Evolutionary conservation across 92 coral and sea anemone species (phyloP), one percentile per base, ranked within the genome.

Genomic region (Palythoa heliodiscus): DNA sequence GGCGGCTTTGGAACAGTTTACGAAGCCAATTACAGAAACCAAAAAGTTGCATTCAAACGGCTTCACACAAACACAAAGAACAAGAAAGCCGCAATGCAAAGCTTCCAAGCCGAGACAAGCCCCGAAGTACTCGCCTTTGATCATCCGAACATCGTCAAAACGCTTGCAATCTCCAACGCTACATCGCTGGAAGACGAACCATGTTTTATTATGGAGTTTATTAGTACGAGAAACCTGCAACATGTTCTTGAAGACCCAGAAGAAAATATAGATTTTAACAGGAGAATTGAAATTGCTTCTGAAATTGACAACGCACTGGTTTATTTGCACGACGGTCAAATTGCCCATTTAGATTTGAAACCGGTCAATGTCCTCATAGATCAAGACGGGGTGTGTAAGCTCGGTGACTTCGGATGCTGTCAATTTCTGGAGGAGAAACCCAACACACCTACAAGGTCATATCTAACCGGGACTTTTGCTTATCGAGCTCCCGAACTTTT

Each of bases 401-500:
- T 96, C 1, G 98, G 93, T 19, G 99, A 96, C 83, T 96, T 96
- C 61, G 99, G 99, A 3, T 96, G 99, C 70, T 92, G 97, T 63
- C 98, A 94, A 89, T 86, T 91, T 81, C 88, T 96, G 11, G 90
- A 94, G 68, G 98, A 96, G 73, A 82, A 74, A 40, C 98, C 99
- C 1, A 95, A 92, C 73, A 96, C 96, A 16, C 99, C 99, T 7
- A 91, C 98, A 7, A 90, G 98, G 60, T 92, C 95, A 0, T 94
- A 93, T 87, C 92, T 96, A 24, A 94, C 98, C 38, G 99, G 99
- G 15, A 96, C 99, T 0, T 94, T 91, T 55, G 99, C 98, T 2
- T 96, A 95, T 87, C 92, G 99, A 64, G 99, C 99, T 25, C 99
- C 99, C 7, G 99, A 96, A 73, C 97, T 96, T 19, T 81, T 96